Percentiles rank a stretch among this genome's conserved stretches.
Conservation (phyloP, 1,140 invertebrate species). For the Aleiodes sp. region DNA sequence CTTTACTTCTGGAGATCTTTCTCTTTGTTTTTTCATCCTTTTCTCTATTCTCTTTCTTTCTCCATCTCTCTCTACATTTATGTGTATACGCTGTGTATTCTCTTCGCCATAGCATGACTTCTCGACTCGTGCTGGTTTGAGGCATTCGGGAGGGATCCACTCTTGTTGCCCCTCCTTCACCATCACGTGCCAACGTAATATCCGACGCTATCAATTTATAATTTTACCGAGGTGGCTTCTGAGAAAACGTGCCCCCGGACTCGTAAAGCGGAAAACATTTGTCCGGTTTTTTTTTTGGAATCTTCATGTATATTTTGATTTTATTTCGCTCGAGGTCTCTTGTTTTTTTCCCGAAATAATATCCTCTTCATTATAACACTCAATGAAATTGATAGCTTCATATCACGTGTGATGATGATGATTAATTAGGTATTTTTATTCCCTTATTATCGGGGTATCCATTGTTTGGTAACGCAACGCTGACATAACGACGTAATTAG, state of each 20-base stretch:
- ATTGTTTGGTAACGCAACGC: background rate
- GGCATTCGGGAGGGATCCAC: conserved; percentile 7
- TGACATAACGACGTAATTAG: conserved; percentile 1
- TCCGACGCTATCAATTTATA: conserved; percentile 21
- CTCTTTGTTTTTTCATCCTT: background rate
- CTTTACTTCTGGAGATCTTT: background rate
- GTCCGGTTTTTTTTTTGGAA: background rate
- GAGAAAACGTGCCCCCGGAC: background rate
- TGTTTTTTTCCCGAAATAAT: background rate
- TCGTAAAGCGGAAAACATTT: conserved; percentile 2
- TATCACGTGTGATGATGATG: background rate
- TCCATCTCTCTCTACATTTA: conserved; percentile 7
- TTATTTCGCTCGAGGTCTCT: background rate
- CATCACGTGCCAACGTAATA: conserved; percentile 18
- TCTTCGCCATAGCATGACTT: background rate
- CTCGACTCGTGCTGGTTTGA: conserved; percentile 17
- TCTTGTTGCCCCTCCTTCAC: background rate
- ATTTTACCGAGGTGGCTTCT: conserved; percentile 4
- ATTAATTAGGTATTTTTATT: conserved; percentile 2
- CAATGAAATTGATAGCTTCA: background rate
- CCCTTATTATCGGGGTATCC: background rate
- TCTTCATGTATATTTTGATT: background rate
- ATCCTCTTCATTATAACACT: background rate
- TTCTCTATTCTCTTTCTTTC: background rate
- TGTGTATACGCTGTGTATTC: background rate